Conservation (phyloP, 2,888 invertebrate genomes). For the Leucoptera coffeella region DNA sequence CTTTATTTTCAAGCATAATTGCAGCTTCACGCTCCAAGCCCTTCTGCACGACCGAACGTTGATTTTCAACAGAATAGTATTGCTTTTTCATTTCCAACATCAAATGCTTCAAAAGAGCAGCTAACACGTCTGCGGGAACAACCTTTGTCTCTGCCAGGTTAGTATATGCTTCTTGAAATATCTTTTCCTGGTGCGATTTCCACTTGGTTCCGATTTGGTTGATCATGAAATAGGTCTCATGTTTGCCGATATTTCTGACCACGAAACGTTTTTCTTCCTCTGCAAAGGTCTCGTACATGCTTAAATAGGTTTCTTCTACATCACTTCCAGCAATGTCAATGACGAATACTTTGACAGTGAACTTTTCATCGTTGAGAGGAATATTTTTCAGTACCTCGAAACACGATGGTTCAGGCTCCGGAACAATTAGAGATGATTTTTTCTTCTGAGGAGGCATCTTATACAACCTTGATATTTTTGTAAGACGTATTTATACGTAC, state of each 20-base stretch:
- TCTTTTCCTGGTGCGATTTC: constrained; percentile 26
- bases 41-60: constrained; percentile 25
- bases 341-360: constrained; percentile 28
- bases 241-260: constrained; percentile 37
- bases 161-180: constrained; percentile 35
- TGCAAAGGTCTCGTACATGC: constrained; percentile 30
- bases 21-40: constrained; percentile 27
- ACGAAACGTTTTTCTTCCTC: constrained; percentile 34
- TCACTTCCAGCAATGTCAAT: constrained; percentile 35
- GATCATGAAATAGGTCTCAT: constrained; percentile 41
- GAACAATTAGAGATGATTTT: too few species aligned
- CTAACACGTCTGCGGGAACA: constrained; percentile 30
- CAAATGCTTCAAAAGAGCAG: constrained; percentile 33
- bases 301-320: constrained; percentile 31
- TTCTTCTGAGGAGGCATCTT: too few species aligned
- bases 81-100: constrained; percentile 40
- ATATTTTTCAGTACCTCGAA: too few species aligned
- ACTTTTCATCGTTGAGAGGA: constrained; percentile 24
- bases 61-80: constrained; percentile 28
- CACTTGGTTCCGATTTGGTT: constrained; percentile 39
- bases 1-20: constrained; percentile 24
- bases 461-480: too few species aligned
- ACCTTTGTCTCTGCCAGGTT: constrained; percentile 31
- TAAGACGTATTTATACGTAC: too few species aligned
- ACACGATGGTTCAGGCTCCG: too few species aligned